A percentile compares a stretch with the other conserved stretches of the same genome.
Conservation (phyloP, 2,888 invertebrate species). For the Phalera bucephala region DNA sequence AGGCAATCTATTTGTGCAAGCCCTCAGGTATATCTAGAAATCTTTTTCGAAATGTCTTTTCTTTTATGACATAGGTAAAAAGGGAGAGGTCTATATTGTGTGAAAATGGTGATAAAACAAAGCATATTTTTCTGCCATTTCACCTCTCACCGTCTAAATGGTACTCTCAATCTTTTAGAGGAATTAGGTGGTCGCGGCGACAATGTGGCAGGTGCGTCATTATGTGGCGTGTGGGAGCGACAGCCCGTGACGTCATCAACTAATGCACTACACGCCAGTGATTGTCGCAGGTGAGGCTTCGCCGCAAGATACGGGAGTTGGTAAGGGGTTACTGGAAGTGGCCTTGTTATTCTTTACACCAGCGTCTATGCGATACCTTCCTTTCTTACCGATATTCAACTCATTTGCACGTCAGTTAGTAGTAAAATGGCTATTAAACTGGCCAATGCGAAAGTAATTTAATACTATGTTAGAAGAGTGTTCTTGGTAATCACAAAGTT, state of each 20-base stretch:
- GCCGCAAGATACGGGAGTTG: slow-evolving; percentile 19
- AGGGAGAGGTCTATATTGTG: too few species aligned
- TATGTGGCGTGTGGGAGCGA: slow-evolving; percentile 34
- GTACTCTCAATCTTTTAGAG: slow-evolving; percentile 66
- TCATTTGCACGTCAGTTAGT: too few species aligned
- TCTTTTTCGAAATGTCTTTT: too few species aligned
- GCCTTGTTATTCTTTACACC: slow-evolving; percentile 2
- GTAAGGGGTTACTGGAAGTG: slow-evolving; percentile 31
- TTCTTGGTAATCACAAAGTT: too few species aligned
- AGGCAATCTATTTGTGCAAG: too few species aligned
- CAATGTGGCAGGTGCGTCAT: slow-evolving; percentile 33
- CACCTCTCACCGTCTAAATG: slow-evolving; percentile 51
- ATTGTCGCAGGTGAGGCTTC: slow-evolving; percentile 50
- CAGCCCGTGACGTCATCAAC: slow-evolving; percentile 73
- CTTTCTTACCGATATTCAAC: too few species aligned
- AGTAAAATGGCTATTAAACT: too few species aligned
- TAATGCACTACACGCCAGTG: slow-evolving; percentile 62
- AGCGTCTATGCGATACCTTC: too few species aligned
- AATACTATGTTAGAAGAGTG: too few species aligned
- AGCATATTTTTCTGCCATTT: slow-evolving; percentile 44
- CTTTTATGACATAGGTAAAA: too few species aligned
- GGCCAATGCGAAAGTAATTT: too few species aligned
- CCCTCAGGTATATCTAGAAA: too few species aligned
- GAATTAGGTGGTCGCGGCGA: slow-evolving; percentile 49
- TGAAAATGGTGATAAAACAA: slow-evolving; percentile 16